These are phyloP conservation scores for Datnioides undecimradiatus DNA, from an alignment of 2,113 vertebrate genomes.

Conservation along the genomic window DNA sequence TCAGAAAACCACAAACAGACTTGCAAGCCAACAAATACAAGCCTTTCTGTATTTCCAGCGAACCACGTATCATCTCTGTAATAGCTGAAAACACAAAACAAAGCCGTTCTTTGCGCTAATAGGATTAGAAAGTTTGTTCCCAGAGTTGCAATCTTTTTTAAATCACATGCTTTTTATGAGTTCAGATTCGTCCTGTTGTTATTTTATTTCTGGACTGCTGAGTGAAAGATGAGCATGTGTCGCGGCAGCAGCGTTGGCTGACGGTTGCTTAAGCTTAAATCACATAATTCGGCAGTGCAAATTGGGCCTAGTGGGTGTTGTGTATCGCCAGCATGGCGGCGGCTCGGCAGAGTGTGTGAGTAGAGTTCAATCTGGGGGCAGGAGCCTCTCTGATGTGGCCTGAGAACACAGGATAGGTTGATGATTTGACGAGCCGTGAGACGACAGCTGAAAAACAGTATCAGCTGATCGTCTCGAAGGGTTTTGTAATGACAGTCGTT, in stretches of 20 bases:
- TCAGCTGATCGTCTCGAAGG: not conserved
- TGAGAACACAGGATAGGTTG: not conserved
- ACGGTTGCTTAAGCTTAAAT: slow-evolving; percentile 39
- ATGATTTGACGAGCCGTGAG: not conserved
- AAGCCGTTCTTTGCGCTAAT: not conserved
- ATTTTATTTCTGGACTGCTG: not conserved
- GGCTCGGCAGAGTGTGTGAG: slow-evolving; percentile 15
- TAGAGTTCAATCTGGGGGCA: slow-evolving; percentile 46
- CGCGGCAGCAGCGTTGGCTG: not conserved
- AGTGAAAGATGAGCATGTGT: not conserved
- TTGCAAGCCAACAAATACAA: not conserved
- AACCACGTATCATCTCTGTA: slow-evolving; percentile 2
- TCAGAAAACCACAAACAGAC: not conserved
- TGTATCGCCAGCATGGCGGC: slow-evolving; percentile 8
- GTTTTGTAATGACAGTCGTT: not conserved
- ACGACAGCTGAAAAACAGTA: not conserved
- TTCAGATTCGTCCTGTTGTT: not conserved
- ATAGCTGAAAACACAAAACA: not conserved
- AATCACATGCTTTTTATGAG: not conserved
- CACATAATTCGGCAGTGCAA: slow-evolving; percentile 36
- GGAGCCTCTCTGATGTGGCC: not conserved
- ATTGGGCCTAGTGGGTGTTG: slow-evolving; percentile 39
- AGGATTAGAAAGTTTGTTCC: not conserved
- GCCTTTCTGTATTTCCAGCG: not conserved
- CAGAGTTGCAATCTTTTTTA: not conserved